Conservation (phyloP, 2,113 vertebrate genomes). For the Tricholaema leucomelas region DNA sequence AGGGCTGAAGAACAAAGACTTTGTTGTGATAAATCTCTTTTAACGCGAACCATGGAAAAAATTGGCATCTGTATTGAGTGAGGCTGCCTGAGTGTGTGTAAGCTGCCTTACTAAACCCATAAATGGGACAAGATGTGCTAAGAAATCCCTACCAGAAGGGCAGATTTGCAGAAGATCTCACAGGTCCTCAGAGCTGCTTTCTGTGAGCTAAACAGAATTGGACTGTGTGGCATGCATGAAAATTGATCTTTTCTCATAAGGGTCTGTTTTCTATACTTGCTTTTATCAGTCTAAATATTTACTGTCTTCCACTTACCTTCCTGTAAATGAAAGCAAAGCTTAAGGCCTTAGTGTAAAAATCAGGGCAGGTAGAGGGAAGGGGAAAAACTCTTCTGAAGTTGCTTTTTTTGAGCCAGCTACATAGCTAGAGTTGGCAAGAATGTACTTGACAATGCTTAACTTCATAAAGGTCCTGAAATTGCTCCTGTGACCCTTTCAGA, state of each 20-base stretch:
- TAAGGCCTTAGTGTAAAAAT: background rate
- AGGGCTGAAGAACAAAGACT: background rate
- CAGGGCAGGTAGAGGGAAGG: background rate
- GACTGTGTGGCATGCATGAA: background rate
- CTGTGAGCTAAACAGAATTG: background rate
- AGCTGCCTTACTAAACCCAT: background rate
- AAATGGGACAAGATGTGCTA: background rate
- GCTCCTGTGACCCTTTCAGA: background rate
- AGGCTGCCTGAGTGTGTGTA: background rate
- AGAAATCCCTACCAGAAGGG: background rate
- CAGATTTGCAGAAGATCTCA: background rate
- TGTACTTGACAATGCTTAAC: background rate
- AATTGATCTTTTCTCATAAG: background rate
- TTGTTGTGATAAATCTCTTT: background rate
- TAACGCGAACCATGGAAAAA: background rate
- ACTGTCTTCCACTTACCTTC: background rate
- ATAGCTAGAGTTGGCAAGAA: background rate
- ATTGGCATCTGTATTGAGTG: background rate
- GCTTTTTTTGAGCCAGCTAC: background rate
- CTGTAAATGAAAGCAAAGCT: background rate
- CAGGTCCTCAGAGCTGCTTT: background rate
- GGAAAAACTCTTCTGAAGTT: background rate
- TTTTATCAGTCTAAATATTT: background rate
- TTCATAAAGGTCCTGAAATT: background rate
- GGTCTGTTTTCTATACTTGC: background rate